Base-by-base conservation (phyloP, 2,113 vertebrate genomes). In the Indicator maculatus region DNA sequence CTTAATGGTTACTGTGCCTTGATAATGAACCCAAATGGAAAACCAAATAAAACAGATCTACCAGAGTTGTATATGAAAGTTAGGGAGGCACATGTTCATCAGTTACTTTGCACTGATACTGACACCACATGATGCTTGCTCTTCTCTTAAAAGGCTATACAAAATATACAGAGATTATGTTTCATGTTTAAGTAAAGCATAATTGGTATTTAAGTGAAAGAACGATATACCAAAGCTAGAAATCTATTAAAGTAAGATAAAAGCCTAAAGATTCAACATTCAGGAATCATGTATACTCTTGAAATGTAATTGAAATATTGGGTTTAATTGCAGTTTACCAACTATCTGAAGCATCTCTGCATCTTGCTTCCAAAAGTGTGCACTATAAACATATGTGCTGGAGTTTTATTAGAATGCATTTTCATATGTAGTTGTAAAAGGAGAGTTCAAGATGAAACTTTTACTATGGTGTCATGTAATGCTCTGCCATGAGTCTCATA, bases 261-360 rank as follows among this genome's bases (percentile, higher is more conserved):
- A 87, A 88, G 44, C 15, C 3, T 17, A 76, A 90, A 70, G 14
- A 38, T 63, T 94, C 13, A 77, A 89, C 45, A 92, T 53, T 27
- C 0, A 59, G 55, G 45, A 19, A 79, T 63, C 33, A 24, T 33
- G 33, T 39, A 31, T 41, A 77, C 76, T 66, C 33, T 78, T 74
- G 73, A 91, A 94, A 83, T 58, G 8, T 38, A 93, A 67, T 81
- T 44, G 66, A 81, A 88, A 44, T 73, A 65, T 28, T 36, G 28
- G 7, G 63, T 94, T 96, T 93, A 88, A 89, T 93, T 21, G 78
- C 28, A 67, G 89, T 95, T 95, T 90, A 76, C 17, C 26, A 88
- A 18, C 66, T 90, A 28, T 80, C 27, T n/a, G 82, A 87, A 77
- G 26, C 24, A 64, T 89, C 67, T 76, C 39, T 69, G 58, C 53